Evolutionary conservation across 2,113 vertebrate species (phyloP), one percentile per base, ranked within the genome.

Genomic region (Nycticryphes semicollaris): DNA sequence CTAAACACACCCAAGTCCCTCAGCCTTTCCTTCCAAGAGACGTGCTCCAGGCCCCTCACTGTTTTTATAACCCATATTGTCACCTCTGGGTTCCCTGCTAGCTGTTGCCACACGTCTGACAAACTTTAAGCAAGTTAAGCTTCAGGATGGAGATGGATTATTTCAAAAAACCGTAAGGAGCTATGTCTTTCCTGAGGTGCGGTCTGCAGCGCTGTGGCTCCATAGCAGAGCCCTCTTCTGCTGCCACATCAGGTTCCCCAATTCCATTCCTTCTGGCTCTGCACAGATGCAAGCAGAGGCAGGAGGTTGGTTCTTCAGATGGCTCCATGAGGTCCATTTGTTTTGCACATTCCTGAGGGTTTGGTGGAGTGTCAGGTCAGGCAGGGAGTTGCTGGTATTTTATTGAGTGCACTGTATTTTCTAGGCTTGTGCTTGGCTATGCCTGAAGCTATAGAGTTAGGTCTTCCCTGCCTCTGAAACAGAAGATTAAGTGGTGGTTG

Each of bases 231-330:
- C 27, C 2, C 9, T 41, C n/a, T 14, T 30, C 37, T 11, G 19
- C 0, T 1, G 5, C 47, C 8, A 2, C 1, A 0, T 2, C 1
- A 2, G 10, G 19, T 23, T 59, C 50, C 54, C 45, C 0, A 0
- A n/a, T 20, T 37, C 39, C 23, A 1, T 12, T 15, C 22, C 4
- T 19, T 21, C 18, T 43, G 10, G 35, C 21, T 33, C 23, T 48
- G 72, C 53, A 27, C 51, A 33, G n/a, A 63, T 43, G 25, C 23
- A 24, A 50, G 39, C 43, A 31, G 33, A 35, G 63, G 39, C 43
- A 48, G 63, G 45, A 17, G 27, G 43, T 39, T 10, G 39, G 23
- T n/a, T 22, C 73, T 31, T 23, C 24, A 6, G 30, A 31, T 60
- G 39, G 10, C 30, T 87, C 30, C 0, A 0, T 28, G 76, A 19